A percentile compares a stretch with the other conserved stretches of the same genome.
phyloP scores from a whole-genome alignment of 30 jellyfish, hydroid and myxozoan species.

The Rhopilema esculentum region DNA sequence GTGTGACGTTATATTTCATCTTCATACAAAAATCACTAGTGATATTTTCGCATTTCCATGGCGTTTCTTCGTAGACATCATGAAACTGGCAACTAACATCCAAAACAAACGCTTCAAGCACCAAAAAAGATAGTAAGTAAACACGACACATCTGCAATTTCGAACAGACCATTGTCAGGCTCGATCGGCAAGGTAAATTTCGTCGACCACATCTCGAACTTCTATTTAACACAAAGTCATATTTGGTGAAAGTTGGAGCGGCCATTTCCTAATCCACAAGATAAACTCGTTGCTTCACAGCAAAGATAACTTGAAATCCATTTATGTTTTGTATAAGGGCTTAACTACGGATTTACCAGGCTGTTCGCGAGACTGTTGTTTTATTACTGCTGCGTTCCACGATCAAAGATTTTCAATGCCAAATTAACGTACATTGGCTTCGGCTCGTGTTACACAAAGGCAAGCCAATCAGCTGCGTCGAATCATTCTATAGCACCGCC shows the following conservation, averaged over 20 bases:
- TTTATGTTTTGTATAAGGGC: conserved; percentile 84
- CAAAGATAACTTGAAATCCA: conserved; percentile 82
- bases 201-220: conserved; percentile 35
- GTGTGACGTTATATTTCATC: conserved; percentile 86
- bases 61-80: conserved; percentile 58
- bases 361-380: conserved; percentile 59
- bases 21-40: conserved; percentile 74
- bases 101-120: conserved; percentile 71
- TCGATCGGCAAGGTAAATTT: conserved; percentile 31
- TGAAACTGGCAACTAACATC: conserved; percentile 67
- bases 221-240: conserved; percentile 13
- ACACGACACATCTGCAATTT: conserved; percentile 56
- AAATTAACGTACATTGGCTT: conserved; percentile 80
- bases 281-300: conserved; percentile 77
- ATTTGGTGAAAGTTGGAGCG: conserved; percentile 16
- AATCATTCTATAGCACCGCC: conserved; percentile 76
- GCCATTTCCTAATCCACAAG: conserved; percentile 69
- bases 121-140: conserved; percentile 55
- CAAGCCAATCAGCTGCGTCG: conserved; percentile 74
- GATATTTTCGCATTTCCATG: conserved; percentile 92
- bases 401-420: conserved; percentile 77
- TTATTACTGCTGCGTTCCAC: conserved; percentile 80
- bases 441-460: conserved; percentile 71
- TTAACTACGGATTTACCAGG: conserved; percentile 79
- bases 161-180: conserved; percentile 53